Evolutionary conservation across 2,888 invertebrate genomes (phyloP).

Genomic region (Parthenolecanium corni): DNA sequence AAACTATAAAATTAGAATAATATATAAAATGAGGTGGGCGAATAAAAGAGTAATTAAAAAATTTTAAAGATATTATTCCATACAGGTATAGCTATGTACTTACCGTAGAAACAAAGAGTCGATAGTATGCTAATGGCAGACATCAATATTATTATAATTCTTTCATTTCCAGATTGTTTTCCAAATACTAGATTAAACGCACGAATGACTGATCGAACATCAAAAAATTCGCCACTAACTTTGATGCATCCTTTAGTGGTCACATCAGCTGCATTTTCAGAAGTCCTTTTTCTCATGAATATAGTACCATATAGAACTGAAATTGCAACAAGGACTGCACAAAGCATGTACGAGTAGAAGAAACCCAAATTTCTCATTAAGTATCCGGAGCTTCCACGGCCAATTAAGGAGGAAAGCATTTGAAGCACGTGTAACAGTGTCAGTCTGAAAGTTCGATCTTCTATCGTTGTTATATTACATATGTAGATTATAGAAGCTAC

Average conservation of each 20-base stretch:
- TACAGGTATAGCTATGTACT: too few species aligned
- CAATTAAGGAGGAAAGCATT: conserved; percentile 18
- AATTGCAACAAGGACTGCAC: background rate
- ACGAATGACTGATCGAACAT: background rate
- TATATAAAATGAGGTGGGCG: too few species aligned
- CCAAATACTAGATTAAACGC: background rate
- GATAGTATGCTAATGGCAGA: too few species aligned
- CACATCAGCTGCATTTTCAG: background rate
- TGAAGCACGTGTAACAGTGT: conserved; percentile 31
- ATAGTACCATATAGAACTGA: background rate
- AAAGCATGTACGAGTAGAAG: conserved; percentile 16
- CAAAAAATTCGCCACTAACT: background rate
- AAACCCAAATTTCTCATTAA: conserved; percentile 27
- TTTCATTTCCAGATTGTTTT: background rate
- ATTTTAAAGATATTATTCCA: too few species aligned
- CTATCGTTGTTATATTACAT: conserved; percentile 31
- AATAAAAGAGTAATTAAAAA: too few species aligned
- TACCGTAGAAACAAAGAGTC: too few species aligned
- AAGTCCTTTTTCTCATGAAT: conserved; percentile 8
- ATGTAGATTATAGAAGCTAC: conserved; percentile 33
- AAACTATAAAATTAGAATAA: too few species aligned
- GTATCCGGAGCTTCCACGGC: conserved; percentile 23
- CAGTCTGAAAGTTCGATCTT: conserved; percentile 32
- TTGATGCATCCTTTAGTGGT: background rate
- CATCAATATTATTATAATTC: background rate